Evolutionary conservation across 2,113 vertebrate species (phyloP).

Genomic region (Charina bottae): DNA sequence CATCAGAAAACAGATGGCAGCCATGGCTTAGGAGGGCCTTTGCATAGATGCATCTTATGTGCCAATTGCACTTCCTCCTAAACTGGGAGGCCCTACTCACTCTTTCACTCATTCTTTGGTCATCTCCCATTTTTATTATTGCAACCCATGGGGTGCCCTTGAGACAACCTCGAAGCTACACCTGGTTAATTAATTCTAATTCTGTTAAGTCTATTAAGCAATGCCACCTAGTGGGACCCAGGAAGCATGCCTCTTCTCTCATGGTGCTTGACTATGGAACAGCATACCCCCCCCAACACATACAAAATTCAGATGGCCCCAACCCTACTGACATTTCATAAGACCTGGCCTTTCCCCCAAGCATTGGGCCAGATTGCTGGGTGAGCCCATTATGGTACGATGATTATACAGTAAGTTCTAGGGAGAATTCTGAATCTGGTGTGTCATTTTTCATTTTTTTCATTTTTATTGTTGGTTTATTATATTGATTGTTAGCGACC

Average conservation of each 20-base stretch:
- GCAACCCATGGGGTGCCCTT: not conserved
- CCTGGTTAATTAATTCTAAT: not conserved
- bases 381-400: too few relatives aligned
- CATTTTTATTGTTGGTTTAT: too few relatives aligned
- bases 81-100: not conserved
- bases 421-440: too few relatives aligned
- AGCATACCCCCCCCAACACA: not conserved
- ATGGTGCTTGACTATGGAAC: not conserved
- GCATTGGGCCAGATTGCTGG: too few relatives aligned
- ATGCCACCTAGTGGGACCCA: not conserved
- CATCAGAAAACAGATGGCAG: not conserved
- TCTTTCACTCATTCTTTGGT: not conserved
- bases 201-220: not conserved
- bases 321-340: not conserved
- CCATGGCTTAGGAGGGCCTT: not conserved
- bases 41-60: not conserved
- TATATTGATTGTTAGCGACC: too few relatives aligned
- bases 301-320: not conserved
- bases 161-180: not conserved
- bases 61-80: not conserved
- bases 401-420: too few relatives aligned
- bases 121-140: not conserved
- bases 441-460: too few relatives aligned
- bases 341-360: not conserved
- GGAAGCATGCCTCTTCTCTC: not conserved